Evolutionary conservation across 1,140 invertebrate species (phyloP).

Genomic region (Brachionus rubens): DNA sequence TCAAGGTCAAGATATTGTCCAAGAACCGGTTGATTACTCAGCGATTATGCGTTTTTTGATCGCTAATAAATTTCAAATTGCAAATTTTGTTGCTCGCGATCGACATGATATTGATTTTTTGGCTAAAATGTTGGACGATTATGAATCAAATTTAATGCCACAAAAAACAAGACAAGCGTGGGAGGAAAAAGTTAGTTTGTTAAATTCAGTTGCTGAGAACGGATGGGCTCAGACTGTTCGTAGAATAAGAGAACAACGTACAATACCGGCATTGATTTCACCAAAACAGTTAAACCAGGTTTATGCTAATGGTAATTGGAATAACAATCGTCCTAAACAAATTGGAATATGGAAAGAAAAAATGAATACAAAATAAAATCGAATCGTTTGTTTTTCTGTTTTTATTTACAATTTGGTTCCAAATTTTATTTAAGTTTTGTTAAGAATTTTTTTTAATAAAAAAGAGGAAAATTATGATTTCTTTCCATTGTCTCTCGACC

Average conservation of each 20-base stretch:
- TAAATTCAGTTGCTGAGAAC: background rate
- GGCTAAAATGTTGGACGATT: background rate
- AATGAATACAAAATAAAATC: too few species aligned
- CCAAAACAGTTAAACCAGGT: background rate
- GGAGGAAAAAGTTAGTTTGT: background rate
- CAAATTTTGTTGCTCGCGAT: background rate
- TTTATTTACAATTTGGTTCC: too few species aligned
- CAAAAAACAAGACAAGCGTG: constrained; percentile 5
- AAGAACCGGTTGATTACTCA: background rate
- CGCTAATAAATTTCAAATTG: background rate
- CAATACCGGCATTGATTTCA: background rate
- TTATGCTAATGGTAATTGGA: background rate
- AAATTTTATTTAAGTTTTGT: too few species aligned
- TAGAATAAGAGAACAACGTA: background rate
- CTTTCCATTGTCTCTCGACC: too few species aligned
- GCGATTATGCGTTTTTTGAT: background rate
- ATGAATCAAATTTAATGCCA: background rate
- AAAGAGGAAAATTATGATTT: too few species aligned
- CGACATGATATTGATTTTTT: constrained; percentile 15
- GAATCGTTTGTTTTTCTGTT: too few species aligned
- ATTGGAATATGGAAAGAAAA: too few species aligned
- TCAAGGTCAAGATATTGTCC: background rate
- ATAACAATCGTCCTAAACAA: too few species aligned
- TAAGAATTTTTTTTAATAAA: too few species aligned
- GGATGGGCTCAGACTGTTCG: background rate